Conservation (phyloP, 2,113 vertebrate genomes). For the Atrichornis clamosus region DNA sequence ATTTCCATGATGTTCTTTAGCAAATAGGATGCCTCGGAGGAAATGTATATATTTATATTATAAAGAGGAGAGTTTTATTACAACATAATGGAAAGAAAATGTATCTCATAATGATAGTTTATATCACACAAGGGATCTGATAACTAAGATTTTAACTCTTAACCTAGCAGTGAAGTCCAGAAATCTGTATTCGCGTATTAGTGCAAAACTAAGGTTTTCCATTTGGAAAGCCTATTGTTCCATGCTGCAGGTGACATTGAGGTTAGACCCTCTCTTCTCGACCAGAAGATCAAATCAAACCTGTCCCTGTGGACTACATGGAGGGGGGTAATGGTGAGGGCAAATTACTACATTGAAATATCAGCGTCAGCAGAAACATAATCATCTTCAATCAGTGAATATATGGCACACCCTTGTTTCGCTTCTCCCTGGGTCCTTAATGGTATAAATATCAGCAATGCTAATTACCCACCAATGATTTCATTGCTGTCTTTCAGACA, state of each 20-base stretch:
- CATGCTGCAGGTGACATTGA: not conserved
- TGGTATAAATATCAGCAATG: not conserved
- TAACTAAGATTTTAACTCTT: conserved; percentile 67
- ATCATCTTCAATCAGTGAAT: not conserved
- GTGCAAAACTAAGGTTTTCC: not conserved
- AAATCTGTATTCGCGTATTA: not conserved
- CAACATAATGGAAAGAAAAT: conserved; percentile 70
- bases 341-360: not conserved
- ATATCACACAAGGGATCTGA: conserved; percentile 63
- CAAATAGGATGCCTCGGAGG: conserved; percentile 68
- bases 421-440: not conserved
- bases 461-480: not conserved
- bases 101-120: conserved; percentile 70
- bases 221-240: not conserved
- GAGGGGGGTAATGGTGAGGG: not conserved
- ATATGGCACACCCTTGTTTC: not conserved
- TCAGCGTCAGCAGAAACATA: not conserved
- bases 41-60: conserved; percentile 74
- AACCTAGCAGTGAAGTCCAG: conserved; percentile 33
- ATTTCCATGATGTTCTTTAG: conserved; percentile 69
- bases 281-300: not conserved
- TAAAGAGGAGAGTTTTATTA: conserved; percentile 68
- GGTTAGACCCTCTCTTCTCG: not conserved
- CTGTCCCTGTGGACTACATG: not conserved
- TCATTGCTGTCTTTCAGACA: not conserved